Base-by-base conservation (phyloP, 2,888 invertebrate genomes). In the Anodontia alba region DNA sequence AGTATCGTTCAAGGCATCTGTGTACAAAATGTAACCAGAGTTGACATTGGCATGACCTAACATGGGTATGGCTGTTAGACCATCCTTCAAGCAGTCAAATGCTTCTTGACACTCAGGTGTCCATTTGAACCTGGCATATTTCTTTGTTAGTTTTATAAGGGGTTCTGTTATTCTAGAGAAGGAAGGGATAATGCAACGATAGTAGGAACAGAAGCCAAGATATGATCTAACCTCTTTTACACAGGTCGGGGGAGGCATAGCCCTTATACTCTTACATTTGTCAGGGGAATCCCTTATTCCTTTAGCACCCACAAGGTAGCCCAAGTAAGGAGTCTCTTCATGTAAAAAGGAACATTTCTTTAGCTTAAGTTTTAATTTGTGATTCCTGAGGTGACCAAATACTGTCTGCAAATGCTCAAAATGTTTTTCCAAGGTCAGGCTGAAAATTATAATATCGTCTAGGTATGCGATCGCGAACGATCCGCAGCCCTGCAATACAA, bases 361-460 rank as follows among this genome's bases (percentile, higher is more conserved):
- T 5, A 51, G 51, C 23, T 51, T 51, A 10, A 51, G 51, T n/a
- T 51, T 51, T 23, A 51, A 51, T 5, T 51, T 51, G 20, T 51
- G 51, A 5, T 51, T 5, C 23, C 51, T 51, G 5, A 51, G 20
- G 20, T 51, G 5, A 23, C 51, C 51, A 51, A 51, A 51, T 20
- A 51, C 23, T n/a, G 20, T 51, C 5, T 23, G 17, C 8, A 51
- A 12, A 20, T 51, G 51, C 23, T 51, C 51, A n/a, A 51, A 20
- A 23, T 51, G 51, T 51, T 51, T 51, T 23, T 86, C 83, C n/a
- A 68, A n/a, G 7, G 70, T 73, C 36, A 33, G 23, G 57, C 62
- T 72, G 66, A 76, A 81, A 29, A 84, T 80, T 0, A 86, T 33
- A 43, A 86, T 78, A 36, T 86, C 83, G 49, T 87, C 83, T 0